These are phyloP conservation scores for Crambe crambe DNA, from an alignment of 37 sponge, comb jelly and placozoan genomes.

Conservation along the genomic window DNA sequence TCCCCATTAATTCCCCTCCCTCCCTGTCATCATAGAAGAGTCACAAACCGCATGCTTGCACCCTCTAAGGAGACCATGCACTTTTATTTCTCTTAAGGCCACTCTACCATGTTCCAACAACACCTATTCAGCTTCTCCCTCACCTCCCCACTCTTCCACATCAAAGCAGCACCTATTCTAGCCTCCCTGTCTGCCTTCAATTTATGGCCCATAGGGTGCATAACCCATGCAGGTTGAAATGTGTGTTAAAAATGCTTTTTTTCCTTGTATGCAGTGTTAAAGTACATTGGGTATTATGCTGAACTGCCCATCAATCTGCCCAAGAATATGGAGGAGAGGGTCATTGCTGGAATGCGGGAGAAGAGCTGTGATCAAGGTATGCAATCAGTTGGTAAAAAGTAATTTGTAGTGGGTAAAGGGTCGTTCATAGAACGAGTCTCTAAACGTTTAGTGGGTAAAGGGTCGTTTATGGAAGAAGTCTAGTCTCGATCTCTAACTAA, in stretches of 20 bases:
- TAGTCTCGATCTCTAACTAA: too few species aligned
- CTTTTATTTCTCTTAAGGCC: not conserved
- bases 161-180: too few species aligned
- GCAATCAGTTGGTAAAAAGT: not conserved
- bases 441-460: not conserved
- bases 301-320: constrained; percentile 69
- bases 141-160: too few species aligned
- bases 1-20: not conserved
- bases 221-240: too few species aligned
- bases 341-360: constrained; percentile 20
- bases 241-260: not conserved
- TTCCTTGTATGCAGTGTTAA: constrained; percentile 39
- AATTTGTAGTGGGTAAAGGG: not conserved
- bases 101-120: too few species aligned
- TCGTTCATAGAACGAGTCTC: not conserved
- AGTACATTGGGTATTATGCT: constrained; percentile 73
- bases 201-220: too few species aligned
- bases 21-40: too few species aligned
- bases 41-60: too few species aligned
- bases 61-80: too few species aligned
- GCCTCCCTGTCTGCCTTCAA: too few species aligned
- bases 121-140: too few species aligned
- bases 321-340: constrained; percentile 25
- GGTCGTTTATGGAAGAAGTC: not conserved
- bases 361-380: constrained; percentile 16